Evolutionary conservation across 2,113 vertebrate genomes (phyloP), one percentile per base, ranked within the genome.

Genomic region (Caretta caretta): DNA sequence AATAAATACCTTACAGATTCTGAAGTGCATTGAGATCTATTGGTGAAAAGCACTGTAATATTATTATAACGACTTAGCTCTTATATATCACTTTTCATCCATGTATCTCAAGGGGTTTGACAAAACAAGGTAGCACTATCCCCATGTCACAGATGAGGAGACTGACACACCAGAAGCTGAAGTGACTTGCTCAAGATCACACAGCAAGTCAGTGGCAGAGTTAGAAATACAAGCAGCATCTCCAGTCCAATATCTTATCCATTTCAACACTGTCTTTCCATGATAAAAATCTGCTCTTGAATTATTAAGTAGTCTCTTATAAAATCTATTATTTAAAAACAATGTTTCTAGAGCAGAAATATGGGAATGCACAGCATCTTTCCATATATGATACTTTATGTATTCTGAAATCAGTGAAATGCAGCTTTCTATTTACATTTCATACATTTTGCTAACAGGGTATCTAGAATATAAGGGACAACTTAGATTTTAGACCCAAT

Each of bases 221-320:
- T 1, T 11, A 89, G 48, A 0, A 10, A 4, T 59, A 38, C 48
- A 89, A 79, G 0, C 1, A 0, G 27, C 1, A 6, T 16, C 87
- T 8, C 1, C 16, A 85, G n/a, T 51, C 14, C n/a, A 93, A 50
- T 3, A 81, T 1, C 17, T 92, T 85, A 38, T 87, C n/a, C 4
- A 0, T 46, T 24, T 19, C 5, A 83, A 50, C 84, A 1, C 1
- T 3, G 25, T 12, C 6, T 0, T 89, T 76, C 25, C 65, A 69
- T 20, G 31, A 25, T 81, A 78, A 91, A 91, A 62, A 54, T 12
- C 75, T 46, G 10, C 42, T 76, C 25, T 48, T 78, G 42, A 48
- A 48, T 48, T 13, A 48, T 78, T 46, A 78, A 48, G 48, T 25
- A 25, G 25, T 75, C 2, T 3, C 14, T 75, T 72, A 16, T 65